Conservation (phyloP, 2,113 vertebrate genomes). For the Apodemus sylvaticus region DNA sequence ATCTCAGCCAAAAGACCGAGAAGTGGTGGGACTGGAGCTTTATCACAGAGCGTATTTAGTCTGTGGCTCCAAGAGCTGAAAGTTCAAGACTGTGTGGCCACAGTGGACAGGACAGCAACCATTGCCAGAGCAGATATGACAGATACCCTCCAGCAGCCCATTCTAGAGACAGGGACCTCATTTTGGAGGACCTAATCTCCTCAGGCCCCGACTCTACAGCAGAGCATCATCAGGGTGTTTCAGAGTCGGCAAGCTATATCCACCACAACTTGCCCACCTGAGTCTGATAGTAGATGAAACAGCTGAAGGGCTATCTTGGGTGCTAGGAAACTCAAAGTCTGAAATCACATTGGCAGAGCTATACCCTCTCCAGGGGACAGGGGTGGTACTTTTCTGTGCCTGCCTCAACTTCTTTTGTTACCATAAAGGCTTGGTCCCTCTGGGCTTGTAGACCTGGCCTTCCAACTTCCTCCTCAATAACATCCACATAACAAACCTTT, state of each 20-base stretch:
- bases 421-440: background rate
- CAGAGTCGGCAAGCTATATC: background rate
- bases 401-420: background rate
- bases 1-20: background rate
- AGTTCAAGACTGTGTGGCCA: background rate
- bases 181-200: background rate
- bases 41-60: background rate
- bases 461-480: rapidly evolving
- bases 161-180: background rate
- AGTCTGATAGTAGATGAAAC: background rate
- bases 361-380: rapidly evolving
- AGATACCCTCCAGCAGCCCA: background rate
- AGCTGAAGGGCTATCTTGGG: background rate
- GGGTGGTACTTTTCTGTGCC: rapidly evolving
- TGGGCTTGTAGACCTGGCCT: background rate
- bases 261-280: rapidly evolving
- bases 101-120: background rate
- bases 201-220: background rate
- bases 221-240: background rate
- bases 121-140: background rate
- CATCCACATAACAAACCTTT: rapidly evolving
- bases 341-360: background rate
- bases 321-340: background rate
- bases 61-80: background rate
- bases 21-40: background rate